Conservation (phyloP, 2,888 invertebrate genomes). For the Laspeyria flexula region DNA sequence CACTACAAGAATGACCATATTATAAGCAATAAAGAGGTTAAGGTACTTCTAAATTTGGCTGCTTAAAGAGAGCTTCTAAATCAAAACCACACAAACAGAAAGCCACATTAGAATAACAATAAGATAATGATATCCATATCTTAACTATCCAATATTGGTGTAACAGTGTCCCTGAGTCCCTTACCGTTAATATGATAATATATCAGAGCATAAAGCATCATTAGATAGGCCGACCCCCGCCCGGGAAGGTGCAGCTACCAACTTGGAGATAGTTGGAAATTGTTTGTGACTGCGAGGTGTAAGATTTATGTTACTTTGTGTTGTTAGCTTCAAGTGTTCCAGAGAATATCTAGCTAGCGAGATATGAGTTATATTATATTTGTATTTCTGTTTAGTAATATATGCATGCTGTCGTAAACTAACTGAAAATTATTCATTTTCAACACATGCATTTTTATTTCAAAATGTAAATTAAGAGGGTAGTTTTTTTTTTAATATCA, state of each 20-base stretch:
- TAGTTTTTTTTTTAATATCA: too few relatives aligned
- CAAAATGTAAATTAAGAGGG: too few relatives aligned
- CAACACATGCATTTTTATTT: too few relatives aligned
- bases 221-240: slow-evolving; percentile 55
- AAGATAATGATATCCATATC: slow-evolving; percentile 16
- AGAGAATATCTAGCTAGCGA: background rate
- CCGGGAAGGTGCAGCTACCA: slow-evolving; percentile 21
- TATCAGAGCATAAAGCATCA: slow-evolving; percentile 72
- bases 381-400: too few relatives aligned
- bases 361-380: background rate
- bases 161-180: slow-evolving; percentile 23
- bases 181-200: slow-evolving; percentile 61
- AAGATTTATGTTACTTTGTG: slow-evolving; percentile 29
- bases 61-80: too few relatives aligned
- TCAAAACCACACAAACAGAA: background rate
- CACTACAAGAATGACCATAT: too few relatives aligned
- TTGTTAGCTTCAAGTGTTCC: slow-evolving; percentile 21
- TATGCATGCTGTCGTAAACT: too few relatives aligned
- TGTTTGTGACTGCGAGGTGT: slow-evolving; percentile 41
- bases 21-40: too few relatives aligned
- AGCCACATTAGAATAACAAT: slow-evolving; percentile 6
- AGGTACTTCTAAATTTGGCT: too few relatives aligned
- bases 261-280: slow-evolving; percentile 50
- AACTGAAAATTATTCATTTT: too few relatives aligned
- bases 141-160: slow-evolving; percentile 16